These are phyloP conservation scores for Amorpha juglandis DNA, from an alignment of 2,888 invertebrate species.

Conservation along the genomic window DNA sequence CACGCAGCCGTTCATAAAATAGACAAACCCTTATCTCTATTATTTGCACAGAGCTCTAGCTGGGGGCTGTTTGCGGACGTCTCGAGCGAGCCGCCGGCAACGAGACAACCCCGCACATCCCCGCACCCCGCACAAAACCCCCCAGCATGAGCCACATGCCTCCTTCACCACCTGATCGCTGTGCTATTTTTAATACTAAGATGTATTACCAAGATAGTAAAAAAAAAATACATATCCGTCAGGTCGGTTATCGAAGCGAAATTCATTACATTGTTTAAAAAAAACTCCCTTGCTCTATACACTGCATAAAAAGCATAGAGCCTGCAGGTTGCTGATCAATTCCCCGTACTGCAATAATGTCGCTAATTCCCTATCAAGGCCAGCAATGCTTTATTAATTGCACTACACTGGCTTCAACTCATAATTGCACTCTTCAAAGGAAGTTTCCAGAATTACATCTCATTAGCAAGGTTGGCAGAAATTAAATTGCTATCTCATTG, in stretches of 20 bases:
- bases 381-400: background rate
- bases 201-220: too few species aligned
- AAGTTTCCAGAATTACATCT: slow-evolving; percentile 1
- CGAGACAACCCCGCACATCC: background rate
- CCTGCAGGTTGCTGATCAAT: background rate
- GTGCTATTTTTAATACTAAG: too few species aligned
- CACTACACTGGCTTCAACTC: background rate
- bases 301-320: background rate
- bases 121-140: background rate
- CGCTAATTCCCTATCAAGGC: background rate
- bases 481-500: slow-evolving; percentile 7
- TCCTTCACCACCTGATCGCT: too few species aligned
- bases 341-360: background rate
- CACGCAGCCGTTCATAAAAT: background rate
- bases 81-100: slow-evolving; percentile 26
- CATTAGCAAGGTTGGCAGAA: slow-evolving; percentile 1
- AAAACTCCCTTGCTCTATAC: background rate
- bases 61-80: slow-evolving; percentile 23
- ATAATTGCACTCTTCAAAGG: background rate
- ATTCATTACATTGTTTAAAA: too few species aligned
- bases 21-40: slow-evolving; percentile 20
- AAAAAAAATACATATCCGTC: too few species aligned
- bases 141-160: background rate
- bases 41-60: slow-evolving; percentile 22
- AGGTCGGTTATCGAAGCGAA: too few species aligned